Evolutionary conservation across 2,113 vertebrate genomes (phyloP).

Genomic region (Sylvia atricapilla): DNA sequence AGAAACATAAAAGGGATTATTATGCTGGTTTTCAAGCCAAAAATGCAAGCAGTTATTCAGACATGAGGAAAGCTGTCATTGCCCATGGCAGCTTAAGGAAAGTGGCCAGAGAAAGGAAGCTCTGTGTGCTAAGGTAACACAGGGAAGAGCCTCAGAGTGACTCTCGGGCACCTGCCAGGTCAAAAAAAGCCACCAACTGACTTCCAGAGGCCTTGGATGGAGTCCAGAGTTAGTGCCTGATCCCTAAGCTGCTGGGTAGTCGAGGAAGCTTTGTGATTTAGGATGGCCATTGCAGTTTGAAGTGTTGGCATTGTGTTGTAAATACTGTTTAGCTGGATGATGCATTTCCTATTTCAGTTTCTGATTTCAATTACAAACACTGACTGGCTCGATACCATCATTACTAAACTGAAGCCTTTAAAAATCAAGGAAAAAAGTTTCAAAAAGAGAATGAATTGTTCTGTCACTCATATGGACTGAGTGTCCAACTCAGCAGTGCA

Average conservation of each 20-base stretch:
- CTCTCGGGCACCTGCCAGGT: not conserved
- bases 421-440: not conserved
- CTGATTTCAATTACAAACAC: slow-evolving; percentile 3
- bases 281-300: not conserved
- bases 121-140: not conserved
- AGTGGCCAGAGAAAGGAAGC: not conserved
- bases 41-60: not conserved
- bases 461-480: not conserved
- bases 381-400: not conserved
- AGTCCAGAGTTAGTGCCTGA: not conserved
- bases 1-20: not conserved
- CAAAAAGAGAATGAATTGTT: not conserved
- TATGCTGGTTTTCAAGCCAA: not conserved
- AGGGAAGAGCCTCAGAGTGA: not conserved
- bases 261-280: slow-evolving; percentile 5
- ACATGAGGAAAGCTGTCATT: not conserved
- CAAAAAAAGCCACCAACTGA: not conserved
- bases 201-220: slow-evolving; percentile 18
- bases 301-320: not conserved
- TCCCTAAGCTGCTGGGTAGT: not conserved
- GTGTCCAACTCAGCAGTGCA: not conserved
- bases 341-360: slow-evolving; percentile 1
- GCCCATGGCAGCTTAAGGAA: not conserved
- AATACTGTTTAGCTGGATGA: not conserved
- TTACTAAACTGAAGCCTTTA: not conserved